Evolutionary conservation across 2,888 invertebrate genomes (phyloP).

Genomic region (Drosophila prostipennis): DNA sequence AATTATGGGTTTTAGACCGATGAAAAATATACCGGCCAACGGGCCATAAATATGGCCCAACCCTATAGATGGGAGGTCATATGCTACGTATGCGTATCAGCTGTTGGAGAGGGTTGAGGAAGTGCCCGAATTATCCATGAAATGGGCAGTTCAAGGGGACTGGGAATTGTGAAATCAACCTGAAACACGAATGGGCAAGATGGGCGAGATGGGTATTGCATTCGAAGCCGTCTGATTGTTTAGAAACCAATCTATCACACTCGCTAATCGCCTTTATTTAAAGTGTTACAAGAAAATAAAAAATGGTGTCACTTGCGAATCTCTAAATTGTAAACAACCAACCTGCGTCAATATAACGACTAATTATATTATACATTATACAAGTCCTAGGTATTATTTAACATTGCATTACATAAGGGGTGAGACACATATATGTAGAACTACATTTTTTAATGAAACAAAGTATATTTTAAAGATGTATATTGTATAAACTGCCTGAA

Average conservation of each 20-base stretch:
- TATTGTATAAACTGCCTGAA: too few relatives aligned
- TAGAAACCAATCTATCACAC: neutral
- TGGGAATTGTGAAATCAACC: neutral
- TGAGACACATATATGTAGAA: too few relatives aligned
- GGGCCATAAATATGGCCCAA: constrained; percentile 55
- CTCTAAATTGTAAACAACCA: too few relatives aligned
- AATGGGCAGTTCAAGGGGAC: neutral
- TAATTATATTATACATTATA: too few relatives aligned
- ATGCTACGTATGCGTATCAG: constrained; percentile 25
- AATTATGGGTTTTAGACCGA: constrained; percentile 79
- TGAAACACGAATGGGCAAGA: neutral
- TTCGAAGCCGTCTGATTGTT: neutral
- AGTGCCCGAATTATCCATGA: constrained; percentile 21
- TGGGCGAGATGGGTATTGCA: too few relatives aligned
- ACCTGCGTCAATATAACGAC: neutral
- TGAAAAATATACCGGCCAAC: constrained; percentile 74
- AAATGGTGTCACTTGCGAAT: too few relatives aligned
- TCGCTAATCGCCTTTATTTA: too few relatives aligned
- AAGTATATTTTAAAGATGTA: too few relatives aligned
- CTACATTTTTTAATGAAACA: too few relatives aligned
- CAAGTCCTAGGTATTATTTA: too few relatives aligned
- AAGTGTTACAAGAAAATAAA: too few relatives aligned
- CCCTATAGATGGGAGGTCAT: constrained; percentile 27
- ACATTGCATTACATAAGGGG: too few relatives aligned
- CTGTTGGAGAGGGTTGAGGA: constrained; percentile 27